Conservation (phyloP, 2,113 vertebrate genomes). For the Poeciliopsis turrubarensis region DNA sequence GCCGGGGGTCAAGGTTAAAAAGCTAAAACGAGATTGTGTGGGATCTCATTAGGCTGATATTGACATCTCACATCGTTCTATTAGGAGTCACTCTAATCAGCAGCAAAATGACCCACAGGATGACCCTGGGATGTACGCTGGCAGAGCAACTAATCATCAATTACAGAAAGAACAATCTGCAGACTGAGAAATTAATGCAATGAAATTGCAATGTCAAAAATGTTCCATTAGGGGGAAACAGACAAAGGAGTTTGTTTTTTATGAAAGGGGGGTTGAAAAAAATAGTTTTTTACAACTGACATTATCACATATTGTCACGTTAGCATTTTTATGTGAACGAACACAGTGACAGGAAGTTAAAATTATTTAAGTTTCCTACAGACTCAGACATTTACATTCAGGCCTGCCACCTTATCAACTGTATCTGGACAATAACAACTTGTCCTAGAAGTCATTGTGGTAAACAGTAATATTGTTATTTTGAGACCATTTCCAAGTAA, state of each 20-base stretch:
- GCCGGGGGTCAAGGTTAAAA: slow-evolving; percentile 42
- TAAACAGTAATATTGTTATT: too few species aligned
- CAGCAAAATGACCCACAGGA: slow-evolving; percentile 8
- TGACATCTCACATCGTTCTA: slow-evolving; percentile 47
- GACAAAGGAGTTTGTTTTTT: not conserved
- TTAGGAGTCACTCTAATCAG: slow-evolving; percentile 56
- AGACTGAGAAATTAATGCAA: slow-evolving; percentile 8
- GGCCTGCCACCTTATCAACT: too few species aligned
- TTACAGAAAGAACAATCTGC: slow-evolving; percentile 32
- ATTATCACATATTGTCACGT: not conserved
- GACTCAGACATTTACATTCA: too few species aligned
- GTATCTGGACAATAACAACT: too few species aligned
- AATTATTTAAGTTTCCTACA: not conserved
- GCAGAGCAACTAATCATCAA: slow-evolving; percentile 47
- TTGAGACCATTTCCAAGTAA: too few species aligned
- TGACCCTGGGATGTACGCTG: slow-evolving; percentile 19
- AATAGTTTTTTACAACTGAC: not conserved
- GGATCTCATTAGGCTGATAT: slow-evolving; percentile 51
- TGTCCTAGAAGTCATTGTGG: too few species aligned
- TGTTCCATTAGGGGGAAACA: slow-evolving; percentile 4
- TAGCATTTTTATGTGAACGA: not conserved
- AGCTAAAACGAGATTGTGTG: slow-evolving; percentile 37
- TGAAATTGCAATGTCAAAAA: slow-evolving; percentile 1
- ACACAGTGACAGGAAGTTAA: not conserved
- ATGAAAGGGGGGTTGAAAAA: not conserved